Base-by-base conservation (phyloP, 2,888 invertebrate genomes). In the Gymnosoma rotundatum region DNA sequence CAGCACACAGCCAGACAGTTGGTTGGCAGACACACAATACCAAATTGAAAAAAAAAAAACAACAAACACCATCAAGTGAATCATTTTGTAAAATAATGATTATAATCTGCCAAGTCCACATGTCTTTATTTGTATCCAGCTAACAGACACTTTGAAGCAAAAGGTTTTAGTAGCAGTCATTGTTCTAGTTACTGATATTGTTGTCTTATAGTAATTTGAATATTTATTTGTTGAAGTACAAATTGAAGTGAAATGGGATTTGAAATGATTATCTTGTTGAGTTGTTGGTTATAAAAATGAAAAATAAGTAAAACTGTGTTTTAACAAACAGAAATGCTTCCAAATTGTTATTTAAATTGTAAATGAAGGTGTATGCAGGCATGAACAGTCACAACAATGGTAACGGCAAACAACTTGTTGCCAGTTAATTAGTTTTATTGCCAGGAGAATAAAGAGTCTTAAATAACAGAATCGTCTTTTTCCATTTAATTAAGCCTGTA, bases 41-140 rank as follows among this genome's bases (percentile, higher is more conserved):
- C 42, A 42, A 42, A 42, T 2, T 12, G 12, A 42, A 42, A 42
- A 4, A 42, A 10, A 42, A 10, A 1, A 42, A 38, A 38, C 42
- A 45, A 10, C 12, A 42, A 38, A 38, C 42, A 45, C 12, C 25
- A 32, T 7, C 45, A 70, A 48, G 21, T 83, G 74, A 85, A 74
- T 76, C 78, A 75, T 70, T 66, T 85, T 42, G 67, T 42, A 58
- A 78, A 78, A 78, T 64, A 56, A 12, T 64, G 20, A 54, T 67
- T 32, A 50, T 61, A 45, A 73, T 67, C 42, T 72, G 32, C 45
- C 42, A 61, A 16, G 38, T 69, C 38, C 48, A n/a, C n/a, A 42
- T 48, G 6, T 75, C 3, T 7, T 20, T 14, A 50, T 18, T 18
- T 50, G 64, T 32, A 66, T 14, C 9, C 7, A 66, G 18, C 18